A percentile compares a stretch with the other conserved stretches of the same genome.
Conservation (phyloP, 2,888 invertebrate genomes). For the Pelosia muscerda region DNA sequence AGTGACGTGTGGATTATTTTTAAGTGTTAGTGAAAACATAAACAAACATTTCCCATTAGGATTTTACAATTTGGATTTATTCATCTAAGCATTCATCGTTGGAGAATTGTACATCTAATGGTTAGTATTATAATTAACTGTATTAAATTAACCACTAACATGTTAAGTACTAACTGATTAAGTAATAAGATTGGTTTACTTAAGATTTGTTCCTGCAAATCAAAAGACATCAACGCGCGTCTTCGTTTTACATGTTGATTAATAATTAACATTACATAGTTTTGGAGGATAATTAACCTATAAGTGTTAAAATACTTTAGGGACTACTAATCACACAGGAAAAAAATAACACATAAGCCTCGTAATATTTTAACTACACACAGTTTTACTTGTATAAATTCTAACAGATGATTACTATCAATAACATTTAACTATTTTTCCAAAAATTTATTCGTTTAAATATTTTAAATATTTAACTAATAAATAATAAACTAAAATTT, state of each 20-base stretch:
- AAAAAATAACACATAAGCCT: not conserved
- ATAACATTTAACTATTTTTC: not conserved
- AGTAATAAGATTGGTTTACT: conserved; percentile 25
- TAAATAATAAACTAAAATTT: not conserved
- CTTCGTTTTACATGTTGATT: conserved; percentile 31
- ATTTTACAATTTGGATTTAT: conserved; percentile 75
- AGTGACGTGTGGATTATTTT: conserved; percentile 80
- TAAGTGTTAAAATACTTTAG: not conserved
- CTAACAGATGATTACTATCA: not conserved
- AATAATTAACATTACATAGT: conserved; percentile 21
- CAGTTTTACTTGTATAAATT: not conserved
- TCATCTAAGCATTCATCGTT: conserved; percentile 53
- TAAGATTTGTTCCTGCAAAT: conserved; percentile 50
- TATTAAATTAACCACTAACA: conserved; percentile 29
- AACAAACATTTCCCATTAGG: conserved; percentile 69
- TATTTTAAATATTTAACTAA: not conserved
- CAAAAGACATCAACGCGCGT: conserved; percentile 85
- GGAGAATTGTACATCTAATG: conserved; percentile 69
- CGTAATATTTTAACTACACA: not conserved
- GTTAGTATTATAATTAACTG: conserved; percentile 62
- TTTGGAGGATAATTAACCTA: conserved; percentile 13
- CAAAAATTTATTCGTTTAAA: no score
- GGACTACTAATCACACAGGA: not conserved
- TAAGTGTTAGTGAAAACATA: conserved; percentile 77
- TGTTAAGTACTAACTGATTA: no score